Conservation (phyloP, 2,113 vertebrate species). For the Pollimyrus isidori region DNA sequence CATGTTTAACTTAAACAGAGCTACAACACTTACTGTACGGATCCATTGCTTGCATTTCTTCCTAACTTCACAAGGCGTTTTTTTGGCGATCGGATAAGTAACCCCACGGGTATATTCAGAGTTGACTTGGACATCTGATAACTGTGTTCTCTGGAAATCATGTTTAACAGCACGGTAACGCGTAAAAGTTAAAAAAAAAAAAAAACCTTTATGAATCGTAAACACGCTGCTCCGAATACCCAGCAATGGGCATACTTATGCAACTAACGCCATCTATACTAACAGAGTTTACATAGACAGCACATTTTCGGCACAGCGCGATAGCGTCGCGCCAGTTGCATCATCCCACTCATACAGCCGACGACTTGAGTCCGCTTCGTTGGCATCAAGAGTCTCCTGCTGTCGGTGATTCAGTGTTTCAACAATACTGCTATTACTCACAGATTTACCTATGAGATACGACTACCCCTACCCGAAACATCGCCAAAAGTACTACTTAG, state of each 20-base stretch:
- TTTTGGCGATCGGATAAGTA: constrained; percentile 45
- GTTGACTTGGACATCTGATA: constrained; percentile 46
- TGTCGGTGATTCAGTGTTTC: neutral
- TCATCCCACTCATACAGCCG: neutral
- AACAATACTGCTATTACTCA: neutral
- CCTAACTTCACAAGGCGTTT: constrained; percentile 48
- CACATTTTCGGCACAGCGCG: neutral
- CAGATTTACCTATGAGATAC: neutral
- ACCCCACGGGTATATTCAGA: constrained; percentile 46
- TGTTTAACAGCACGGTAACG: neutral
- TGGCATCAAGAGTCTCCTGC: neutral
- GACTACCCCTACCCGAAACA: neutral
- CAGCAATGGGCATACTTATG: neutral
- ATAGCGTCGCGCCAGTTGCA: neutral
- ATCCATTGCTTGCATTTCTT: constrained; percentile 58
- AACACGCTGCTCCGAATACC: neutral
- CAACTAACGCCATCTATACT: neutral
- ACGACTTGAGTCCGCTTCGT: neutral
- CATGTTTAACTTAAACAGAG: neutral
- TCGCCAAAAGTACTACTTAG: neutral
- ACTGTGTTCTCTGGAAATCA: constrained; percentile 39
- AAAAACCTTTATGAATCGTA: neutral
- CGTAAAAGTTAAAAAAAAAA: neutral
- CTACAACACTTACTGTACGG: constrained; percentile 51
- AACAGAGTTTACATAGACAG: neutral